A percentile compares a stretch with the other conserved stretches of the same genome.
phyloP scores from a whole-genome alignment of 37 sponge, comb jelly and placozoan species.

The Aplysina aerophoba region DNA sequence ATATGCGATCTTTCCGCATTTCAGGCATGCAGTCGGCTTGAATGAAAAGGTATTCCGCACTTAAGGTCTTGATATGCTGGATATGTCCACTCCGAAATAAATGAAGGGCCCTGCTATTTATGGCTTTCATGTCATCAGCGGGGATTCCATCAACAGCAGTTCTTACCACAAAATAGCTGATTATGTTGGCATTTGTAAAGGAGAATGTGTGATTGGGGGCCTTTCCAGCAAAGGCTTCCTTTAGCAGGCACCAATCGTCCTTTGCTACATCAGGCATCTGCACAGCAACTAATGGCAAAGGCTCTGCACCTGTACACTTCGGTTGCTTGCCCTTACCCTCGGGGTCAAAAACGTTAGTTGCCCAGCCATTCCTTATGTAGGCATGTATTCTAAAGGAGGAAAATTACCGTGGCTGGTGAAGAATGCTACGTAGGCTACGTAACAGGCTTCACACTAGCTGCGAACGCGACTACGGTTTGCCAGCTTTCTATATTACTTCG shows the following conservation, averaged over 20 bases:
- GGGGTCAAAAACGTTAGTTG: conserved; percentile 38
- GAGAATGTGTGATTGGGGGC: background rate
- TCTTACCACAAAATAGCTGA: conserved; percentile 39
- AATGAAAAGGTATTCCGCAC: background rate
- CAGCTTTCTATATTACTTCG: background rate
- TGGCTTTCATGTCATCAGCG: conserved; percentile 37
- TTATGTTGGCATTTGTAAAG: conserved; percentile 33
- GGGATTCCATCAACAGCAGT: conserved; percentile 35
- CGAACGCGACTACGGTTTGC: no score
- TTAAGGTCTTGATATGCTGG: conserved; percentile 12
- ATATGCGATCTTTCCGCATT: no score
- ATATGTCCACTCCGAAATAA: conserved; percentile 60
- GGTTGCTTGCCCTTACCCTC: conserved; percentile 19
- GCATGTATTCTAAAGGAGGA: conserved; percentile 33
- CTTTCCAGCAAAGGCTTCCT: conserved; percentile 13
- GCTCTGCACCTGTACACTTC: background rate
- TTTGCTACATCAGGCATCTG: conserved; percentile 1
- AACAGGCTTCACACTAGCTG: background rate
- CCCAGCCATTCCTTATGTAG: conserved; percentile 61
- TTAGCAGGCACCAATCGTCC: conserved; percentile 12
- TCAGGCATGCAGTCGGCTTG: no score
- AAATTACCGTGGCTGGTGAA: background rate
- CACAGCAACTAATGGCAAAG: background rate
- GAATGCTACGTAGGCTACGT: no score
- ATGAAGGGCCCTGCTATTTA: conserved; percentile 38